Percentiles rank a stretch among this genome's conserved stretches.
Conservation (phyloP, 2,888 invertebrate species). For the Hesperia comma region DNA sequence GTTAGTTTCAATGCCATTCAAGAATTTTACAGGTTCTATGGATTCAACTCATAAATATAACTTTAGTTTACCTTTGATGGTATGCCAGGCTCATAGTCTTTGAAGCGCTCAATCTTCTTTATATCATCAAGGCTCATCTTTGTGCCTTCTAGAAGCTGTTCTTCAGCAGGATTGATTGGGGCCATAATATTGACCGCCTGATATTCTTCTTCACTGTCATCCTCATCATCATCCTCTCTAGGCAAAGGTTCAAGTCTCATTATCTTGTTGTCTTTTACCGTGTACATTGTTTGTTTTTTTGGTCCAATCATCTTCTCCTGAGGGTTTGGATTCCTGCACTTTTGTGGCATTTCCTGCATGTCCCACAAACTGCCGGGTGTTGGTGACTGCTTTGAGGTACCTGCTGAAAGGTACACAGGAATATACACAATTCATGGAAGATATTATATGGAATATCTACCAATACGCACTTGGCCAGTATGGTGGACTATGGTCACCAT, state of each 20-base stretch:
- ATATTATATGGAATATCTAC: too few species aligned
- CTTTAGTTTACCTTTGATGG: slow-evolving; percentile 72
- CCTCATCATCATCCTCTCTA: slow-evolving; percentile 36
- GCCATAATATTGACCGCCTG: slow-evolving; percentile 66
- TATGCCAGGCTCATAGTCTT: slow-evolving; percentile 78
- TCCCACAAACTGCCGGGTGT: slow-evolving; percentile 75
- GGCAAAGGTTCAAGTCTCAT: slow-evolving; percentile 66
- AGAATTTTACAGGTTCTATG: too few species aligned
- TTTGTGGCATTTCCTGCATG: slow-evolving; percentile 57
- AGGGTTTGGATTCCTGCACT: slow-evolving; percentile 46
- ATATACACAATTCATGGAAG: too few species aligned
- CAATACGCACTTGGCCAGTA: too few species aligned
- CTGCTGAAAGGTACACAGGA: slow-evolving; percentile 19
- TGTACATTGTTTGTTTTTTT: slow-evolving; percentile 72
- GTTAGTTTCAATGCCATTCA: too few species aligned
- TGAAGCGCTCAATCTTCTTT: slow-evolving; percentile 78
- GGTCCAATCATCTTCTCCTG: slow-evolving; percentile 56
- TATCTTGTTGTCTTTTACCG: slow-evolving; percentile 79
- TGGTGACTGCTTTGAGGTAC: slow-evolving; percentile 41
- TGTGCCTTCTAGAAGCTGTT: slow-evolving; percentile 71
- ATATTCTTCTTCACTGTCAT: slow-evolving; percentile 52
- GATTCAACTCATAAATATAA: not conserved
- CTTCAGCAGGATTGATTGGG: slow-evolving; percentile 66
- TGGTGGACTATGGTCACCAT: too few species aligned
- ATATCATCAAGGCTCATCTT: slow-evolving; percentile 81